A percentile compares a stretch with the other conserved stretches of the same genome.
Conservation (phyloP, 2,113 vertebrate species). For the Zosterops hypoxanthus region DNA sequence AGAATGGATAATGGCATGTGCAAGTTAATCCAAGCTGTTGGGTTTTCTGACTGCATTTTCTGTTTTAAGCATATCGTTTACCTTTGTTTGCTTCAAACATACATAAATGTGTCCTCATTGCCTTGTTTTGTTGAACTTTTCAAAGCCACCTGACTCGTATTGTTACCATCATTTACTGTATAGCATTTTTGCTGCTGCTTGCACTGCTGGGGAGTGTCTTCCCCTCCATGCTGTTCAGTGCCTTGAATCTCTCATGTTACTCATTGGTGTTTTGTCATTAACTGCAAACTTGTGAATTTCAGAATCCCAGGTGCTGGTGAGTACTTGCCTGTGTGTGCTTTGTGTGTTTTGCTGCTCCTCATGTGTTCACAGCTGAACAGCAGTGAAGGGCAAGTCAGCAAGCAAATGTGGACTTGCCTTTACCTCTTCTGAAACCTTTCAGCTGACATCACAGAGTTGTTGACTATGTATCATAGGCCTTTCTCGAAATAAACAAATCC, state of each 20-base stretch:
- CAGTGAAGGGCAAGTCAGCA: constrained; percentile 47
- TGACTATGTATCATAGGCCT: background rate
- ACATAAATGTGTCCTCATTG: background rate
- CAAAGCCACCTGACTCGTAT: background rate
- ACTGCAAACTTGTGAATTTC: constrained; percentile 45
- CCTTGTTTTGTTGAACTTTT: constrained; percentile 41
- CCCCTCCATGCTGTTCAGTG: background rate
- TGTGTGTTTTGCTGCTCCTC: constrained; percentile 56
- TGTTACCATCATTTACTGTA: constrained; percentile 16
- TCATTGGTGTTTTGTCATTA: constrained; percentile 36
- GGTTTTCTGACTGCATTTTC: constrained; percentile 54
- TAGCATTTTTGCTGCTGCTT: constrained; percentile 33
- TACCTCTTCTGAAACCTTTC: constrained; percentile 41
- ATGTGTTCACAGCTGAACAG: constrained; percentile 57
- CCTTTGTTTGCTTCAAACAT: constrained; percentile 52
- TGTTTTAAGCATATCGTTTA: constrained; percentile 33
- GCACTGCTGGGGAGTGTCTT: constrained; percentile 17
- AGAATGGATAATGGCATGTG: constrained; percentile 57
- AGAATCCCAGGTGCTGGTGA: constrained; percentile 50
- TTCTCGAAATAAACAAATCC: constrained; percentile 22
- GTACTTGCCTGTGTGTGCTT: constrained; percentile 61
- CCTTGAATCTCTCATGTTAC: constrained; percentile 30
- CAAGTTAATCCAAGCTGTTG: constrained; percentile 37
- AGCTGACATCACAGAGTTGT: background rate
- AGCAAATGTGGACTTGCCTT: constrained; percentile 26